These are phyloP conservation scores for Rhogogaster chlorosoma DNA, from an alignment of 2,888 invertebrate genomes.

Conservation along the genomic window DNA sequence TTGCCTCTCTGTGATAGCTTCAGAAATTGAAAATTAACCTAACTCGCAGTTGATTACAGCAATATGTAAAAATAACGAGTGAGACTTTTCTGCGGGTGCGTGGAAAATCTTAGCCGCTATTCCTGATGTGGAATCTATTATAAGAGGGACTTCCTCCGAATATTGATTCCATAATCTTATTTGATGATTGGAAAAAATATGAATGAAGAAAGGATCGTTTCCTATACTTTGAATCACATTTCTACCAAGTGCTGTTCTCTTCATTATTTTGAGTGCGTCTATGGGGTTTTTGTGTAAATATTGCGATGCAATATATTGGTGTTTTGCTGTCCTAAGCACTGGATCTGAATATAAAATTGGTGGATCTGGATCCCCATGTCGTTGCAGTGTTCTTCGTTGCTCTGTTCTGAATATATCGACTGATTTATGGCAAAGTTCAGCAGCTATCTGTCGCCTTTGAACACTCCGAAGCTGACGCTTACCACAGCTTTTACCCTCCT, in stretches of 20 bases:
- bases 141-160: neutral
- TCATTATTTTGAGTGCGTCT: constrained; percentile 9
- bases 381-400: neutral
- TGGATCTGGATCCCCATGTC: constrained; percentile 2
- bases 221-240: constrained; percentile 10
- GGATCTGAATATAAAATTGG: neutral
- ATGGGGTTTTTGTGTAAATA: constrained; percentile 9
- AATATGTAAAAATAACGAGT: neutral
- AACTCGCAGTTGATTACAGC: constrained; percentile 4
- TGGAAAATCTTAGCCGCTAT: neutral
- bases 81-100: neutral
- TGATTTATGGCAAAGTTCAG: neutral
- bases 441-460: neutral
- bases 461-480: neutral
- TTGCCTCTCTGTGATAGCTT: constrained; percentile 4
- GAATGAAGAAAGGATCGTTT: constrained; percentile 2
- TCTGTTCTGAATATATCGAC: neutral
- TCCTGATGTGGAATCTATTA: constrained; percentile 10
- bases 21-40: neutral
- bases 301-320: neutral
- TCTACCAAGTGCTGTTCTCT: neutral
- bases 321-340: neutral
- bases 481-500: neutral
- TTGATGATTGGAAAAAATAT: neutral
- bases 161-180: neutral